These are phyloP conservation scores for Ericerus pela DNA, from an alignment of 1,140 invertebrate genomes.

Conservation along the genomic window DNA sequence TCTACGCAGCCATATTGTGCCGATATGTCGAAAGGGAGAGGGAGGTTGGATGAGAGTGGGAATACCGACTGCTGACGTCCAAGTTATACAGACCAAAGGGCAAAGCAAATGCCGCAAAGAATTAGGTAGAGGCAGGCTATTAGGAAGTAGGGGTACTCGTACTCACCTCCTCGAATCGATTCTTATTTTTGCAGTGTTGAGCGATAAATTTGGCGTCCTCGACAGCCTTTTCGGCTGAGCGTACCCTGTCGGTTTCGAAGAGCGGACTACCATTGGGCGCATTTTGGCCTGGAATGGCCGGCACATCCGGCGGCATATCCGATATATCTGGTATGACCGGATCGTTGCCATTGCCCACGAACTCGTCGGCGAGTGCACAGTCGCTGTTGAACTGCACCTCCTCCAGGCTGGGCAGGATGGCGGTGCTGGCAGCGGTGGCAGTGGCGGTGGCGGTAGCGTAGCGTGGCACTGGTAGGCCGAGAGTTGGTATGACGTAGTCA, in stretches of 20 bases:
- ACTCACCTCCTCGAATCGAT: slow-evolving; percentile 85
- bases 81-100: no score
- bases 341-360: slow-evolving; percentile 37
- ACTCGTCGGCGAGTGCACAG: neutral
- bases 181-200: slow-evolving; percentile 85
- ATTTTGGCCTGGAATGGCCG: slow-evolving; percentile 38
- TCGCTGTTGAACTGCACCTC: neutral
- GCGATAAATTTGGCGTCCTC: slow-evolving; percentile 82
- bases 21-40: no score
- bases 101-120: no score
- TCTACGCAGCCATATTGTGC: no score
- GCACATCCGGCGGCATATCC: no score
- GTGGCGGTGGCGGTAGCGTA: slow-evolving; percentile 44
- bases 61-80: no score
- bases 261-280: slow-evolving; percentile 46
- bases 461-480: neutral
- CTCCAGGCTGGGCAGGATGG: slow-evolving; percentile 29
- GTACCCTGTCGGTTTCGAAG: slow-evolving; percentile 53
- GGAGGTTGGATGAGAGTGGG: no score
- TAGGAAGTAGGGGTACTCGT: no score
- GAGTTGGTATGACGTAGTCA: slow-evolving; percentile 1
- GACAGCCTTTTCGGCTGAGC: slow-evolving; percentile 74
- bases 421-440: slow-evolving; percentile 49
- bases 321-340: no score
- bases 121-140: no score